Conservation (phyloP, 2,113 vertebrate genomes). For the Thamnophis sirtalis region DNA sequence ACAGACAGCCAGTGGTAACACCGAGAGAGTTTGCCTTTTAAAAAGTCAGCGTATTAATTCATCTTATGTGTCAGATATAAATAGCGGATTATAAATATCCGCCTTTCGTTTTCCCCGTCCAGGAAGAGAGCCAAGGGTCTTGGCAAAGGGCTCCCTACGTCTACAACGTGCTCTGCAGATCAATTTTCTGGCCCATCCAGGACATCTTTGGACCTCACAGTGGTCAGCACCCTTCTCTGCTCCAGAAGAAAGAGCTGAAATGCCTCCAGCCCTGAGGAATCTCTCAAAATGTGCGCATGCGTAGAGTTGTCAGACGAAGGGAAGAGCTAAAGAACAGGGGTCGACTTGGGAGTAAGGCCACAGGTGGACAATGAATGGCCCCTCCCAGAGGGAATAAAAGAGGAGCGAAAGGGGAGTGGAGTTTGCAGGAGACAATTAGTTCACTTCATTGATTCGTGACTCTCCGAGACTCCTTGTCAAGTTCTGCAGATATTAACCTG, state of each 20-base stretch:
- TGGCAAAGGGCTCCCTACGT: neutral
- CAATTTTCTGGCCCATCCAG: neutral
- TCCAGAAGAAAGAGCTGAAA: fast-evolving
- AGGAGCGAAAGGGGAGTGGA: no score
- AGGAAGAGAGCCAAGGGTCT: neutral
- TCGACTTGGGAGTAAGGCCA: no score
- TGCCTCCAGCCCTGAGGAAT: neutral
- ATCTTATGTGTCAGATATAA: neutral
- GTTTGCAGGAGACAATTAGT: no score
- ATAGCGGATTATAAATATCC: conserved; percentile 5
- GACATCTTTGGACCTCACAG: neutral
- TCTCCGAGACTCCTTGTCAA: no score
- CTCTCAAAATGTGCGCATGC: no score
- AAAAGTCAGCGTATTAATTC: neutral
- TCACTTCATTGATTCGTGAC: no score
- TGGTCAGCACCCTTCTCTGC: fast-evolving
- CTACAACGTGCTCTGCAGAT: fast-evolving
- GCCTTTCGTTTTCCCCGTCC: neutral
- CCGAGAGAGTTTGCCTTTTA: neutral
- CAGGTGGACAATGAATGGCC: no score
- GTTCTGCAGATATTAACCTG: no score
- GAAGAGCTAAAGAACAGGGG: no score
- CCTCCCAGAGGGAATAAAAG: no score
- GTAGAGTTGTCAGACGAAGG: no score
- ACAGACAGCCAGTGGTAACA: neutral